Conservation (phyloP, 2,797 vertebrate genomes). For the Cheirogaleus major region DNA sequence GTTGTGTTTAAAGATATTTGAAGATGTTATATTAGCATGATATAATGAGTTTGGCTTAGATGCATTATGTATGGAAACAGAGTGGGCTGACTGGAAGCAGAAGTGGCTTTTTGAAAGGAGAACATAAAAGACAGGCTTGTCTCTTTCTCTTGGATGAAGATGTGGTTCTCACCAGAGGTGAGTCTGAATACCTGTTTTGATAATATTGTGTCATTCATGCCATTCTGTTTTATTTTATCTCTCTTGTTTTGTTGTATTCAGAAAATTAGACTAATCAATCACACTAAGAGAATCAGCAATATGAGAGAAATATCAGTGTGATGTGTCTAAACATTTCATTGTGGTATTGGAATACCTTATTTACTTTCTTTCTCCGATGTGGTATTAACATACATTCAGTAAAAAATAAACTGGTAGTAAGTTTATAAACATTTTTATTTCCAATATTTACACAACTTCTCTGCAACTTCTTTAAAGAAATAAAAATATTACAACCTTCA, state of each 20-base stretch:
- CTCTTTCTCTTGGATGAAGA: background rate
- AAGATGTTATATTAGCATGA: background rate
- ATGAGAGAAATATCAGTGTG: background rate
- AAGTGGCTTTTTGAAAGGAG: background rate
- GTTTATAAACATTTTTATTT: constrained; percentile 20
- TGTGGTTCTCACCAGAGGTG: background rate
- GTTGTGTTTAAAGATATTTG: background rate
- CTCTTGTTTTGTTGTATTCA: background rate
- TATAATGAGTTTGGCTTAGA: background rate
- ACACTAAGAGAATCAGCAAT: background rate
- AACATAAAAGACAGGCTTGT: background rate
- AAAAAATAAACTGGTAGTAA: background rate
- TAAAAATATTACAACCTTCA: background rate
- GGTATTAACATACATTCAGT: background rate
- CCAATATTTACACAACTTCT: background rate
- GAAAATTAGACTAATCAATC: constrained; percentile 24
- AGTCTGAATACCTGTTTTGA: background rate
- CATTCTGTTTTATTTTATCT: background rate
- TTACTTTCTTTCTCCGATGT: background rate
- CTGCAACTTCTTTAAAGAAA: background rate
- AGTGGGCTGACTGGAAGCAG: background rate
- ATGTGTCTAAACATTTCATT: constrained; percentile 20
- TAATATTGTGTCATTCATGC: background rate
- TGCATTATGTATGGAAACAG: background rate
- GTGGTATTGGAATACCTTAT: background rate